Evolutionary conservation across 1,140 invertebrate genomes (phyloP), one percentile per base, ranked within the genome.

Genomic region (Sarcophaga peregrina): DNA sequence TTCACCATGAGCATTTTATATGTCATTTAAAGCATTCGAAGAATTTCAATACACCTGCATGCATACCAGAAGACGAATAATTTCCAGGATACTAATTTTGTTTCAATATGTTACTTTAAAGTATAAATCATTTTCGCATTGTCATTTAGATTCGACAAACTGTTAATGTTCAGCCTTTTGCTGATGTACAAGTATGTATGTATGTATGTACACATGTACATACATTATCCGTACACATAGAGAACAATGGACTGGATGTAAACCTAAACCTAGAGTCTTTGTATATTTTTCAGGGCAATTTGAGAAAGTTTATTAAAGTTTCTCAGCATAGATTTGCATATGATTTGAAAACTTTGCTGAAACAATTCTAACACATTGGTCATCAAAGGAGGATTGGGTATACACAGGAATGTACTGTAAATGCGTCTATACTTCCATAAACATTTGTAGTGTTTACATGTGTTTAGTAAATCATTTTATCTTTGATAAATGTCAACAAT

Each of bases 401-500:
- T 37, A 37, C 25, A 37, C 25, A 37, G 25, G 62, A 72, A 11
- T 1, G 62, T 20, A n/a, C 4, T 37, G 37, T 72, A 25, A 25
- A 8, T 72, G 62, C 58, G 58, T 62, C 58, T 72, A 72, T 72
- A 9, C 62, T 37, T 2, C 25, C 25, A 4, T 37, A n/a, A n/a
- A 37, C 25, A 37, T 37, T 37, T 37, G 25, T 37, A 37, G 4
- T 37, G 25, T 1, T 37, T 37, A 4, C 25, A 37, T 37, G 62
- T 25, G 20, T 68, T 50, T 10, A 20, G 47, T 25, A 25, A 78
- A 78, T 78, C 17, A 52, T 78, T 78, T 50, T 50, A 78, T 17
- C 74, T 78, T 47, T 78, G 75, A 78, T 52, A 78, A 78, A 78
- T 52, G 75, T 78, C 75, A 47, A 78, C 52, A 78, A 78, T 78